These are phyloP conservation scores for Geotrupes spiniger DNA, from an alignment of 2,888 invertebrate species.

Conservation along the genomic window DNA sequence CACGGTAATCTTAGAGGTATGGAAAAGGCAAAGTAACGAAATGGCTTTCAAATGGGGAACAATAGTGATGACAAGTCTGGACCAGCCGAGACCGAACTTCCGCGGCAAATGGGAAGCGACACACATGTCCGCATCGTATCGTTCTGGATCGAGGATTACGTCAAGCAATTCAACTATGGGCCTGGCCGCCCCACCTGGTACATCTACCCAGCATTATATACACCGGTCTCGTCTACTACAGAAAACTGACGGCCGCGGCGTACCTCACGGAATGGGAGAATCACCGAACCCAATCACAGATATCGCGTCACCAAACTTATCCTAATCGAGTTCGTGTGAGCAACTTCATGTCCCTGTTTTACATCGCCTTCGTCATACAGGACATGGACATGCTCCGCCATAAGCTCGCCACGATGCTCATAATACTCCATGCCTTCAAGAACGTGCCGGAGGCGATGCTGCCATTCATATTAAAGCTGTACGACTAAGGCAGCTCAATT, in stretches of 20 bases:
- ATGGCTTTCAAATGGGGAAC: slow-evolving; percentile 75
- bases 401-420: slow-evolving; percentile 68
- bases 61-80: slow-evolving; percentile 65
- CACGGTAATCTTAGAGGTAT: slow-evolving; percentile 66
- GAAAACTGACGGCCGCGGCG: slow-evolving; percentile 66
- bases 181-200: slow-evolving; percentile 50
- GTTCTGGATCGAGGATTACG: slow-evolving; percentile 65
- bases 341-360: slow-evolving; percentile 74
- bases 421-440: slow-evolving; percentile 64
- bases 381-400: slow-evolving; percentile 66
- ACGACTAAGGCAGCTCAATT: slow-evolving; percentile 30
- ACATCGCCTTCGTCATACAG: slow-evolving; percentile 71
- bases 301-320: slow-evolving; percentile 73
- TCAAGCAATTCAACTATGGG: slow-evolving; percentile 52
- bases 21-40: slow-evolving; percentile 70
- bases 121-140: slow-evolving; percentile 69
- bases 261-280: slow-evolving; percentile 73
- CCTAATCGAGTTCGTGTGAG: slow-evolving; percentile 77
- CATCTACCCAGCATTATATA: slow-evolving; percentile 67
- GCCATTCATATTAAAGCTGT: slow-evolving; percentile 54
- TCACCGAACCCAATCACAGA: slow-evolving; percentile 73
- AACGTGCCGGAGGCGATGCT: slow-evolving; percentile 62
- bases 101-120: slow-evolving; percentile 62
- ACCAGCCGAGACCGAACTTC: slow-evolving; percentile 68
- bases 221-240: slow-evolving; percentile 66